Percentiles rank a stretch among this genome's conserved stretches.
Evolutionary conservation across 2,888 invertebrate genomes (phyloP).

Genomic region (Drosophila kuntzei): DNA sequence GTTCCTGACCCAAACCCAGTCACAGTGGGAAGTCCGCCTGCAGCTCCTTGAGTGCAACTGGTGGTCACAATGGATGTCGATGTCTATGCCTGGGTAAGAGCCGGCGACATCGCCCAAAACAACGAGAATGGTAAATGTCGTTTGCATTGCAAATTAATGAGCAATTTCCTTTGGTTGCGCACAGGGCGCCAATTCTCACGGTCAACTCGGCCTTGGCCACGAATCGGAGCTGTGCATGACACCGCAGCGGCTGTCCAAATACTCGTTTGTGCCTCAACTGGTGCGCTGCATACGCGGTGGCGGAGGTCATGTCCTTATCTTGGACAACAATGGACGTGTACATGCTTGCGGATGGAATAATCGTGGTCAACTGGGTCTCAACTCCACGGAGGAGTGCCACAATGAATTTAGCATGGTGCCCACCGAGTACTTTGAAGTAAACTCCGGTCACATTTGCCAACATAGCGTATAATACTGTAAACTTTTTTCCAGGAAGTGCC

Average conservation of each 20-base stretch:
- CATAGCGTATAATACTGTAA: not conserved
- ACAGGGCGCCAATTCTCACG: slow-evolving; percentile 94
- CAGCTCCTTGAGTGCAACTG: slow-evolving; percentile 54
- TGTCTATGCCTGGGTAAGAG: slow-evolving; percentile 72
- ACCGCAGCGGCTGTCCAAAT: slow-evolving; percentile 86
- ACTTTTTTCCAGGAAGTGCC: slow-evolving; percentile 86
- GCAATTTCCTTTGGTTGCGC: slow-evolving; percentile 73
- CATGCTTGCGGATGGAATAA: slow-evolving; percentile 93
- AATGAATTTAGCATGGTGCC: slow-evolving; percentile 86
- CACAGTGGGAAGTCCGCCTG: not conserved
- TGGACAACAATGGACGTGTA: slow-evolving; percentile 89
- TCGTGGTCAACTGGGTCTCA: slow-evolving; percentile 89
- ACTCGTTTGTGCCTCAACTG: slow-evolving; percentile 84
- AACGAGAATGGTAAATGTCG: slow-evolving; percentile 8
- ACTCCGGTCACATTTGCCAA: not conserved
- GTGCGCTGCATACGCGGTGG: slow-evolving; percentile 90
- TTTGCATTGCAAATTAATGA: slow-evolving; percentile 82
- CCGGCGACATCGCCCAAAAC: slow-evolving; percentile 19
- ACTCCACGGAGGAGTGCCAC: slow-evolving; percentile 74
- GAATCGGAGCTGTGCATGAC: slow-evolving; percentile 89
- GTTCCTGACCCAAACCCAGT: slow-evolving; percentile 12
- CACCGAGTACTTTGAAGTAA: slow-evolving; percentile 86
- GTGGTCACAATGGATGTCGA: slow-evolving; percentile 60
- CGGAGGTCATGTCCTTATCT: slow-evolving; percentile 91
- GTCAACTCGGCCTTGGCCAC: slow-evolving; percentile 90